These are phyloP conservation scores for Theretra japonica DNA, from an alignment of 2,888 invertebrate genomes.

Conservation along the genomic window DNA sequence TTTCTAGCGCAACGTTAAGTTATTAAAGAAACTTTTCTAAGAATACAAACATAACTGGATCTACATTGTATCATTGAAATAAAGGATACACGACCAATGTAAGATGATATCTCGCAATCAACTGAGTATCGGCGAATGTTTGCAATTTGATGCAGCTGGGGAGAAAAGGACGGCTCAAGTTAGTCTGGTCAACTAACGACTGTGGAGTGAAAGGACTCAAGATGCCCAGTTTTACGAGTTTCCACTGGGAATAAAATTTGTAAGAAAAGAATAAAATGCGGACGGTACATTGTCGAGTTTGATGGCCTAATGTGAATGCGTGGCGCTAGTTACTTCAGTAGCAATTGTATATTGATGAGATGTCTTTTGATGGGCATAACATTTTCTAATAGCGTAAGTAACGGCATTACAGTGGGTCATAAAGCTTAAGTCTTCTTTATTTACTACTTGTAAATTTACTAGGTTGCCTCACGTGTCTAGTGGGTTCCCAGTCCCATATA, in stretches of 20 bases:
- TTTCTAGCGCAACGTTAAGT: constrained; percentile 32
- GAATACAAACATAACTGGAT: constrained; percentile 37
- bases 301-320: constrained; percentile 25
- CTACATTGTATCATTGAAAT: constrained; percentile 47
- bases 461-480: too few relatives aligned
- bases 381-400: not conserved
- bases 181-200: constrained; percentile 32
- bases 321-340: not conserved
- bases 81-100: constrained; percentile 35
- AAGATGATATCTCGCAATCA: constrained; percentile 10
- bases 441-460: too few relatives aligned
- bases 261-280: constrained; percentile 24
- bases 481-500: too few relatives aligned
- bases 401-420: not conserved
- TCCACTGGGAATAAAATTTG: constrained; percentile 44
- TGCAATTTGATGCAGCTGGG: constrained; percentile 25
- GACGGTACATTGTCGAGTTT: constrained; percentile 16
- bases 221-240: constrained; percentile 41
- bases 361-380: constrained; percentile 2
- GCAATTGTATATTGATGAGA: constrained; percentile 9
- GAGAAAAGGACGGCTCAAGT: constrained; percentile 34
- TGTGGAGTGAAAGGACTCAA: constrained; percentile 38
- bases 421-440: not conserved
- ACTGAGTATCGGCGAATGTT: not conserved
- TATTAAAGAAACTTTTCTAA: constrained; percentile 39